A percentile compares a stretch with the other conserved stretches of the same genome.
These are phyloP conservation scores for Nipponacmea schrenckii DNA, from an alignment of 2,888 invertebrate genomes.

Conservation along the genomic window DNA sequence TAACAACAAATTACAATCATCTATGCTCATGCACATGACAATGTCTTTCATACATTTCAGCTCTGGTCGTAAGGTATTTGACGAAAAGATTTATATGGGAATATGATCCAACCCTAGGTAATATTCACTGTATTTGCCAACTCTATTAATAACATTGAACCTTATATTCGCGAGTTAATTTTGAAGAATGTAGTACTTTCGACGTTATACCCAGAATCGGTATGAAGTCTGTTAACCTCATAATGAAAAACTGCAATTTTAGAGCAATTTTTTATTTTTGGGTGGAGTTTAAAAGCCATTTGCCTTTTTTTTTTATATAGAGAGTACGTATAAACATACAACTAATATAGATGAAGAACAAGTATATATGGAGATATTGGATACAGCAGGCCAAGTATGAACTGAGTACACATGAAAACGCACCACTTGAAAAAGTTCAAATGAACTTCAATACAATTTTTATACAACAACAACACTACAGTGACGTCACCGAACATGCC, in stretches of 20 bases:
- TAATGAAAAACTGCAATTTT: background rate
- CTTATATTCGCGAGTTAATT: too few species aligned
- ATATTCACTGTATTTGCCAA: conserved; percentile 15
- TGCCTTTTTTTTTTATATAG: conserved; percentile 36
- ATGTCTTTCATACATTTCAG: conserved; percentile 42
- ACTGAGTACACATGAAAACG: too few species aligned
- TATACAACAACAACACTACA: too few species aligned
- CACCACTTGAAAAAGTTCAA: too few species aligned
- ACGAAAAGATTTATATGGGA: conserved; percentile 66
- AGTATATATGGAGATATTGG: conserved; percentile 61
- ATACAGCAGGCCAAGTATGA: conserved; percentile 64
- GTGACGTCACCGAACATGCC: too few species aligned
- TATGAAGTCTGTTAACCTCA: background rate
- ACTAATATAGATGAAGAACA: conserved; percentile 60
- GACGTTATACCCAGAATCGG: background rate
- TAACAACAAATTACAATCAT: too few species aligned
- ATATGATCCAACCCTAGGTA: conserved; percentile 63
- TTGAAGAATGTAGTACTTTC: too few species aligned
- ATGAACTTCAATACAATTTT: too few species aligned
- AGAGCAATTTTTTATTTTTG: background rate
- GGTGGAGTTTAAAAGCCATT: background rate
- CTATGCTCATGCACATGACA: too few species aligned
- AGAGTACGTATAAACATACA: conserved; percentile 58
- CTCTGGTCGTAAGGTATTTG: conserved; percentile 62
- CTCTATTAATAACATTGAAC: too few species aligned